These are phyloP conservation scores for Oceanodroma tethys DNA, from an alignment of 2,113 vertebrate species.

Conservation along the genomic window DNA sequence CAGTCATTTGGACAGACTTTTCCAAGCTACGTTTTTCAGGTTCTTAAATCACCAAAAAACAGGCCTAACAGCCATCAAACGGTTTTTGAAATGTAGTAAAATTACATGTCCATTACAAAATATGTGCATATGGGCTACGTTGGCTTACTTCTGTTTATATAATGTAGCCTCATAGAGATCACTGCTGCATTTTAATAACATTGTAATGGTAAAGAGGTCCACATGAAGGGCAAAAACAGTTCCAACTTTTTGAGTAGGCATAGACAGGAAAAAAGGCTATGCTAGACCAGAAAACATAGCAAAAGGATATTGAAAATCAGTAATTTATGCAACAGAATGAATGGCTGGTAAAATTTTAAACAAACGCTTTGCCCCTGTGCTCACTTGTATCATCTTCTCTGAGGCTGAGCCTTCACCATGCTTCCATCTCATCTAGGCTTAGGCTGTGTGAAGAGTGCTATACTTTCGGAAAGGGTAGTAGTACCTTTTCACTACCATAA, in stretches of 20 bases:
- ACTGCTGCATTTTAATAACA: not conserved
- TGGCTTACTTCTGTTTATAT: not conserved
- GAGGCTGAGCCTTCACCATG: not conserved
- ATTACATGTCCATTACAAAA: not conserved
- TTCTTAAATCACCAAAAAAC: not conserved
- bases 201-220: not conserved
- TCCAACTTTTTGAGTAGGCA: not conserved
- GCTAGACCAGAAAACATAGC: not conserved
- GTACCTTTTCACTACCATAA: rapidly evolving
- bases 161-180: not conserved
- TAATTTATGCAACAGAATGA: not conserved
- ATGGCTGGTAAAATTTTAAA: not conserved
- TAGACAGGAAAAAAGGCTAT: not conserved
- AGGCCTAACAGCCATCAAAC: not conserved
- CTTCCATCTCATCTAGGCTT: not conserved
- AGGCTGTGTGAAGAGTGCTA: not conserved
- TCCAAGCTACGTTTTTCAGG: not conserved
- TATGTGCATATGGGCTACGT: rapidly evolving
- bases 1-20: not conserved
- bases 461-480: not conserved
- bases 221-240: not conserved
- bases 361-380: not conserved
- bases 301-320: not conserved
- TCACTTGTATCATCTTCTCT: not conserved
- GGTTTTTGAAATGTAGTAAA: not conserved